phyloP scores from a whole-genome alignment of 2,888 invertebrate genomes.

The Papilio elwesi region DNA sequence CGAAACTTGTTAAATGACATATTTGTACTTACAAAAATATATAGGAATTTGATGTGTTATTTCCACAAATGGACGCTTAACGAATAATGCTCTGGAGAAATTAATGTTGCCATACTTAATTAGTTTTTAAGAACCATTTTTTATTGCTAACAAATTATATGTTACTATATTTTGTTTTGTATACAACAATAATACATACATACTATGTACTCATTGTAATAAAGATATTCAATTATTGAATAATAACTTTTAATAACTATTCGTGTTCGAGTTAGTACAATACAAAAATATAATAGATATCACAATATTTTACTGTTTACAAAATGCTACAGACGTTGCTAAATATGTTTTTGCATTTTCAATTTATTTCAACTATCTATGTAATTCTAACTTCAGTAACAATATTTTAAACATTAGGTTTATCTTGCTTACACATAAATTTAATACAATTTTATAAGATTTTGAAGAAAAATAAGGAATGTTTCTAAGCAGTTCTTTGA shows the following conservation, averaged over 20 bases:
- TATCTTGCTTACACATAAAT: neutral
- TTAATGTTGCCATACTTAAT: neutral
- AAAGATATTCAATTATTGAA: neutral
- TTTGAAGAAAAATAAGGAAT: neutral
- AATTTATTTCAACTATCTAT: neutral
- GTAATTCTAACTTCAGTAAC: neutral
- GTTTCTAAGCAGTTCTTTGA: neutral
- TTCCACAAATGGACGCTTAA: neutral
- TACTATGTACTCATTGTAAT: neutral
- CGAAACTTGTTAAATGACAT: conserved; percentile 2
- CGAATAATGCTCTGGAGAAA: neutral
- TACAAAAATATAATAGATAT: conserved; percentile 13
- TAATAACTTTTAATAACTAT: neutral
- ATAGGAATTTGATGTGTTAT: conserved; percentile 11
- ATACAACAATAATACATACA: neutral
- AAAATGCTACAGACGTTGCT: conserved; percentile 8
- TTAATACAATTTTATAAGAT: neutral
- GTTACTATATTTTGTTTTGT: neutral
- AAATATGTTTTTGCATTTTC: conserved; percentile 10
- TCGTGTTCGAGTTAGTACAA: neutral
- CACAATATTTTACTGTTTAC: conserved; percentile 15
- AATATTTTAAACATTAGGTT: neutral
- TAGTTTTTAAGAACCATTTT: neutral
- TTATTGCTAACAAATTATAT: neutral
- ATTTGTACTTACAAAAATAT: conserved; percentile 34